These are phyloP conservation scores for Chanos chanos DNA, from an alignment of 2,797 vertebrate genomes.

Conservation along the genomic window DNA sequence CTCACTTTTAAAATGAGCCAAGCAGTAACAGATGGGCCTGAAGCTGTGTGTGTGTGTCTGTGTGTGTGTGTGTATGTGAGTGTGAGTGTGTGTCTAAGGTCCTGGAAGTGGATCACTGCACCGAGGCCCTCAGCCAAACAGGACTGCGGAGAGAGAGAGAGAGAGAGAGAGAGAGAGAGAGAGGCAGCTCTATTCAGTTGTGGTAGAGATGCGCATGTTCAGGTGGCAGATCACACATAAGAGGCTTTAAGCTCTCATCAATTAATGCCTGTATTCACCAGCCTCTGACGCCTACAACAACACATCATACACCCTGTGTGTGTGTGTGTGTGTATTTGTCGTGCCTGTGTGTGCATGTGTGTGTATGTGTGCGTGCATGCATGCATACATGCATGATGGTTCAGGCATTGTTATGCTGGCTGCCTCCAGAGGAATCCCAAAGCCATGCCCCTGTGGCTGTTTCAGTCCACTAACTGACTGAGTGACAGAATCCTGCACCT, in stretches of 20 bases:
- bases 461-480: background rate
- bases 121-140: too few species aligned
- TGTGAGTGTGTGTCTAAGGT: background rate
- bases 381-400: background rate
- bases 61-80: too few species aligned
- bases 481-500: background rate
- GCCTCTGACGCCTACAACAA: too few species aligned
- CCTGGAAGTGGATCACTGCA: too few species aligned
- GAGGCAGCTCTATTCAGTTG: too few species aligned
- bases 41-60: background rate
- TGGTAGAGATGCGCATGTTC: too few species aligned
- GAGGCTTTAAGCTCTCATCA: too few species aligned
- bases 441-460: conserved; percentile 7
- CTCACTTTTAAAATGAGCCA: too few species aligned
- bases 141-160: background rate
- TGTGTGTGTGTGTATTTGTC: background rate
- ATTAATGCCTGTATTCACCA: background rate
- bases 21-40: too few species aligned
- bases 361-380: background rate
- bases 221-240: too few species aligned
- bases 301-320: background rate
- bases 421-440: background rate
- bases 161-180: background rate
- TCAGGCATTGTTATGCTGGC: background rate
- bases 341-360: too few species aligned